Evolutionary conservation across 2,113 vertebrate species (phyloP), one percentile per base, ranked within the genome.

Genomic region (Bos javanicus): DNA sequence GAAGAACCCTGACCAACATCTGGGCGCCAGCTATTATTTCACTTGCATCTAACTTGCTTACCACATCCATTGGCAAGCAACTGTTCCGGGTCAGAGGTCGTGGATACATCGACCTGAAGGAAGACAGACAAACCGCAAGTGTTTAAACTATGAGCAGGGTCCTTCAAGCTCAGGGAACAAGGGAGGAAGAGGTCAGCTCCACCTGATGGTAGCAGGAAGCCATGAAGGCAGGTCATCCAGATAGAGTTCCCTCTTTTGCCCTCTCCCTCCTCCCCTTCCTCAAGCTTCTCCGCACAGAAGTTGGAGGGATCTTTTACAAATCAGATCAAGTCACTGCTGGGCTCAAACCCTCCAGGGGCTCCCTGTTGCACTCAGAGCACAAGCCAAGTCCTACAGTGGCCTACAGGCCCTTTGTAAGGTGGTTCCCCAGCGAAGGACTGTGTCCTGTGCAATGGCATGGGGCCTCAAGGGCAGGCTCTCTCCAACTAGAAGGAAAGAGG

Each of bases 91-190:
- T 39, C 36, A 28, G 33, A 28, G 56, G n/a, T n/a, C 48, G 60
- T 46, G 56, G 54, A n/a, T 56, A 48, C 46, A 6, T 33, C 4
- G 6, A 48, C 28, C 33, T 33, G 25, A 71, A 95, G 48, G 59
- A 33, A 52, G 67, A 62, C 0, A 88, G 88, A 43, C 10, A 43
- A 82, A 83, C 0, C 0, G 0, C 78, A 16, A 39, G 43, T 19
- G 50, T 10, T 89, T 52, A 12, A 52, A 43, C 7, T 36, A 17
- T 16, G 30, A 92, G 57, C n/a, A 62, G 67, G 50, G 13, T n/a
- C 26, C 7, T 50, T 36, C 26, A 54, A 85, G 19, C 5, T 12
- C 54, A 33, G 4, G 48, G 50, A 67, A 71, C n/a, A 4, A 28
- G 6, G 43, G 2, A 23, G 59, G 36, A 74, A 26, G 92, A 92